A percentile compares a stretch with the other conserved stretches of the same genome.
These are phyloP conservation scores for Cerceris ruficornis DNA, from an alignment of 2,888 invertebrate genomes.

Conservation along the genomic window DNA sequence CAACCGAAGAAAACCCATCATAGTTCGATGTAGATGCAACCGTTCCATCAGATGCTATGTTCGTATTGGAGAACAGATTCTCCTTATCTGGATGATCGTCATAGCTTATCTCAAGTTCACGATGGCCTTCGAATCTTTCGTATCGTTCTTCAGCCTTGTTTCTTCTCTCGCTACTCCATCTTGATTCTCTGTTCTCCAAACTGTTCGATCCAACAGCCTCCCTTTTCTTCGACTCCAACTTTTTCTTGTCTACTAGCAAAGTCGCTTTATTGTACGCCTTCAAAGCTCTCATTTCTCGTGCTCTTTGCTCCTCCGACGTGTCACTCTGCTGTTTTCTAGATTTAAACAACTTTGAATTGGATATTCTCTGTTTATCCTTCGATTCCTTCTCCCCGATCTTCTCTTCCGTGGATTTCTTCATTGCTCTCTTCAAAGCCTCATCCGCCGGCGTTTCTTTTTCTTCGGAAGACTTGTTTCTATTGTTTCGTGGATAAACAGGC, in stretches of 20 bases:
- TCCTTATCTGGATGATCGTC: slow-evolving; percentile 18
- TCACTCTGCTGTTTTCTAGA: not conserved
- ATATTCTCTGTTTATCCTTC: not conserved
- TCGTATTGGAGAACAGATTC: slow-evolving; percentile 5
- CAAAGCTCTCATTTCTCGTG: slow-evolving; percentile 61
- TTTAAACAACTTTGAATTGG: not conserved
- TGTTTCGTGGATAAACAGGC: slow-evolving; percentile 15
- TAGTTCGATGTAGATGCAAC: no score
- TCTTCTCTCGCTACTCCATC: not conserved
- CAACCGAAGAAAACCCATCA: no score
- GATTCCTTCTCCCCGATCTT: not conserved
- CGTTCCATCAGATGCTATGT: not conserved
- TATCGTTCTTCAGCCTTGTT: not conserved
- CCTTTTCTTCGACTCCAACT: slow-evolving; percentile 47
- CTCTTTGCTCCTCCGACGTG: slow-evolving; percentile 42
- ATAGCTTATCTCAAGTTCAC: not conserved
- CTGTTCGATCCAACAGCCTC: not conserved
- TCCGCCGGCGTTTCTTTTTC: not conserved
- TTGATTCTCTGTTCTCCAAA: not conserved
- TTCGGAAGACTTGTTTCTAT: not conserved
- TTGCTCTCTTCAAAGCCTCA: not conserved
- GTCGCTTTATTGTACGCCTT: slow-evolving; percentile 66
- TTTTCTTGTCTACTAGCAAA: slow-evolving; percentile 54
- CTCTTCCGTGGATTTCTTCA: not conserved
- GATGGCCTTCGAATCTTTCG: not conserved